Base-by-base conservation (phyloP, 2,888 invertebrate species). In the Mythimna ferrago region DNA sequence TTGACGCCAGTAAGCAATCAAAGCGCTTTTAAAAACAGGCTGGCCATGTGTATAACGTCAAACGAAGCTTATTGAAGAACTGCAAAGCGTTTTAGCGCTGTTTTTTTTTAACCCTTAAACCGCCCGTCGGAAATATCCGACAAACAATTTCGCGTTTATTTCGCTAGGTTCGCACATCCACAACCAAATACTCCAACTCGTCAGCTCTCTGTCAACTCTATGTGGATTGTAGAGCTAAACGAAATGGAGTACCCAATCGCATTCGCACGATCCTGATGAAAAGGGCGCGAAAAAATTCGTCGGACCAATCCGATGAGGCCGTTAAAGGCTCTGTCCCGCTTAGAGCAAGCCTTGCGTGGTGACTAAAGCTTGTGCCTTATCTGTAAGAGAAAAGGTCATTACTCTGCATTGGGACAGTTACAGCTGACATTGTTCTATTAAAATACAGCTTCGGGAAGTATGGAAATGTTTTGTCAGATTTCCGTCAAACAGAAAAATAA, bases 1-100 rank as follows among this genome's bases (percentile, higher is more conserved):
- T 83, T 86, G 66, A 87, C 86, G 86, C 82, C 57, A 68, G 73
- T 69, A 68, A 78, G 69, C 69, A 63, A 56, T 35, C 57, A 35
- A 68, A 73, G 67, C 48, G 60, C 44, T 71, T 70, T 54, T 64
- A 19, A 16, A 41, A 69, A 58, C 54, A 68, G 61, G 32, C 6
- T 3, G 19, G 2, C 56, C 53, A 38, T 38, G 63, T 63, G 6
- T 53, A 51, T 68, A 32, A 65, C 35, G 44, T 66, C 62, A 83
- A 76, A 73, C 10, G 26, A 64, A 72, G 71, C 56, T 26, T 54
- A 60, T 71, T 14, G n/a, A 56, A 62, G 48, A 63, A 26, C 38
- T 61, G 54, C 51, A 35, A 74, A 80, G 65, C 64, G 57, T 61
- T 72, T 57, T 62, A 70, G 64, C 21, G 48, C 32, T 48, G 26